Conservation (phyloP, 2,888 invertebrate genomes). For the Petrolisthes manimaculis region DNA sequence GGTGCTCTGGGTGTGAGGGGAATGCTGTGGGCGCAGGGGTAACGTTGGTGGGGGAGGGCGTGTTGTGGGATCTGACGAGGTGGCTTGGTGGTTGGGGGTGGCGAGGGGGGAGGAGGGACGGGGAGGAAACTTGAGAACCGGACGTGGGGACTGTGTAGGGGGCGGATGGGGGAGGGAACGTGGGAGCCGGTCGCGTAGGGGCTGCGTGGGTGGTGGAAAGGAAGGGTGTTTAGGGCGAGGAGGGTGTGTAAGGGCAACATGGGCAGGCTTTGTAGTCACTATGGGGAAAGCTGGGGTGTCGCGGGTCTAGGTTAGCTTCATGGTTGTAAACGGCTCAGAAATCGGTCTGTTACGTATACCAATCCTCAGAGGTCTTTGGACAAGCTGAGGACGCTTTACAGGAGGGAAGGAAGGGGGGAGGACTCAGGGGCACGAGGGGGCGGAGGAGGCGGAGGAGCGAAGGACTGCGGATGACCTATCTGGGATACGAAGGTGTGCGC, state of each 20-base stretch:
- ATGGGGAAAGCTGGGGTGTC: not conserved
- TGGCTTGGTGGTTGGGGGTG: not conserved
- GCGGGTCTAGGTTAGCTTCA: constrained; percentile 1
- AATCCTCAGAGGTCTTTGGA: not conserved
- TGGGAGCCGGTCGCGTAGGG: not conserved
- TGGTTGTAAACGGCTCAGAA: not conserved
- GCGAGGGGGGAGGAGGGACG: not conserved
- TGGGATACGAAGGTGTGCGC: not conserved
- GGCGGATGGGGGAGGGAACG: constrained; percentile 1
- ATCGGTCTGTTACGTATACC: not conserved
- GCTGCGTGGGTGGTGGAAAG: not conserved
- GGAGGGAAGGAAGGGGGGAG: not conserved
- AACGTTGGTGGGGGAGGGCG: not conserved
- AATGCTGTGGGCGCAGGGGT: not conserved
- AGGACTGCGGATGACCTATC: not conserved
- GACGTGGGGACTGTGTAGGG: not conserved
- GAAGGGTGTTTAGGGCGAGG: constrained; percentile 2
- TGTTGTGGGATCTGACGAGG: not conserved
- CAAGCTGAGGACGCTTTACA: not conserved
- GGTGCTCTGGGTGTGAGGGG: not conserved
- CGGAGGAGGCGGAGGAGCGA: not conserved
- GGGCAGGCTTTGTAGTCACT: not conserved
- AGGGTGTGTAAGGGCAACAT: not conserved
- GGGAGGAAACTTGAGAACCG: not conserved
- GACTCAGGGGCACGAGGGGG: not conserved